Percentiles rank a stretch among this genome's conserved stretches.
Conservation (phyloP, 37 sponge, comb jelly and placozoan genomes). For the Ephydatia muelleri region DNA sequence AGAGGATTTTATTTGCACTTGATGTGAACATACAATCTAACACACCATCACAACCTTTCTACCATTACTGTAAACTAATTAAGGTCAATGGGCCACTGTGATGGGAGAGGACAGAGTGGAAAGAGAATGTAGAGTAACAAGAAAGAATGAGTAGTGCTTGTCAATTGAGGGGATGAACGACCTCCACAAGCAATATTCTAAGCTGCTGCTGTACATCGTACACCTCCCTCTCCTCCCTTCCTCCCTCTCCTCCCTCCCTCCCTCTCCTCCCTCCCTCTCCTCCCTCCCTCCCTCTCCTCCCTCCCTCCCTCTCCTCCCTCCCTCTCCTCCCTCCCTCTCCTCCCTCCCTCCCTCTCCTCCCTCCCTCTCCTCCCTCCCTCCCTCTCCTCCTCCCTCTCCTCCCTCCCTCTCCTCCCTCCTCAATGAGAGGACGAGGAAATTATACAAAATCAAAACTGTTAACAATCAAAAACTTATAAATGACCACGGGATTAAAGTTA, state of each 20-base stretch:
- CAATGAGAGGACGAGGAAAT: too few relatives aligned
- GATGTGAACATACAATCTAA: too few relatives aligned
- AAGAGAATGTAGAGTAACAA: too few relatives aligned
- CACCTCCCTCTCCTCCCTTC: not conserved
- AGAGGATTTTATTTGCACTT: too few relatives aligned
- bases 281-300: not conserved
- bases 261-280: not conserved
- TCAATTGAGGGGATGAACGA: not conserved
- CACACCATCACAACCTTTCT: too few relatives aligned
- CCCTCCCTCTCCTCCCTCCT: slow-evolving; percentile 3
- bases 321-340: not conserved
- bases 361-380: not conserved
- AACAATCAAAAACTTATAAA: too few relatives aligned
- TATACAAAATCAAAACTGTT: too few relatives aligned
- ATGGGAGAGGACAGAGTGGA: too few relatives aligned
- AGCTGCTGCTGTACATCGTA: not conserved
- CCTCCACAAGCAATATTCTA: not conserved
- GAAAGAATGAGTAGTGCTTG: not conserved
- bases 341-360: not conserved
- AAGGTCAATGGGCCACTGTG: too few relatives aligned
- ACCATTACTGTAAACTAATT: too few relatives aligned
- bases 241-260: not conserved
- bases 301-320: not conserved
- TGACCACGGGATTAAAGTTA: not conserved
- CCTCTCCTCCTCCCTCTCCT: slow-evolving; percentile 3